Conservation (phyloP, 2,797 vertebrate species). For the Alosa sapidissima region DNA sequence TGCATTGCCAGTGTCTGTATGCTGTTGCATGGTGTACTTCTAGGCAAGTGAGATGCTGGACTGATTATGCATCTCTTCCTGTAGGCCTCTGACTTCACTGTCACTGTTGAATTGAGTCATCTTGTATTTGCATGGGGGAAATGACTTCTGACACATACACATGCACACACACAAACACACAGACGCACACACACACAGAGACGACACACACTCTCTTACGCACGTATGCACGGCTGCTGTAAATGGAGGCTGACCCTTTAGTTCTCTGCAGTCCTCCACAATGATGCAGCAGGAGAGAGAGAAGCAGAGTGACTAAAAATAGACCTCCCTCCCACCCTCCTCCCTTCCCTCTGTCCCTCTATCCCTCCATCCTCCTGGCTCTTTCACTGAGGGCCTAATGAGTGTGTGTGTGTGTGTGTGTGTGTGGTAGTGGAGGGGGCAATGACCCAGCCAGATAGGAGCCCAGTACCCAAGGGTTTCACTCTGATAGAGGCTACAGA, state of each 20-base stretch:
- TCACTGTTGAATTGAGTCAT: not conserved
- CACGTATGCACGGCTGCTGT: constrained; percentile 8
- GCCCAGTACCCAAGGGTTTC: not conserved
- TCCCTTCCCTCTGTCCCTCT: not conserved
- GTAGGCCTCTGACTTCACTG: not conserved
- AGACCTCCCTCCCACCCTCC: not conserved
- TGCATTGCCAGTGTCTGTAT: too few species aligned
- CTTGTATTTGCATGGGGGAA: not conserved
- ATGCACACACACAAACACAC: not conserved
- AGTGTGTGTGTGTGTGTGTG: not conserved
- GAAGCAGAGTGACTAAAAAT: not conserved
- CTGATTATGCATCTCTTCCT: not conserved
- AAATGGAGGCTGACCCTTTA: constrained; percentile 15
- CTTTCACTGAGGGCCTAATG: constrained; percentile 1
- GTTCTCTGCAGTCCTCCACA: not conserved
- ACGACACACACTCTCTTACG: not conserved
- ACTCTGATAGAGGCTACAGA: not conserved
- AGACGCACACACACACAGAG: not conserved
- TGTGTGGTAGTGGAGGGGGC: not conserved
- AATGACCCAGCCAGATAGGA: not conserved
- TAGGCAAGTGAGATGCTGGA: not conserved
- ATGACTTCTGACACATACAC: not conserved
- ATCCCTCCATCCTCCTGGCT: not conserved
- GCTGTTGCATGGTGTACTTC: not conserved
- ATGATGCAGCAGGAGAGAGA: not conserved